Conservation (phyloP, 2,888 invertebrate genomes). For the Agonopterix alstromeriana region DNA sequence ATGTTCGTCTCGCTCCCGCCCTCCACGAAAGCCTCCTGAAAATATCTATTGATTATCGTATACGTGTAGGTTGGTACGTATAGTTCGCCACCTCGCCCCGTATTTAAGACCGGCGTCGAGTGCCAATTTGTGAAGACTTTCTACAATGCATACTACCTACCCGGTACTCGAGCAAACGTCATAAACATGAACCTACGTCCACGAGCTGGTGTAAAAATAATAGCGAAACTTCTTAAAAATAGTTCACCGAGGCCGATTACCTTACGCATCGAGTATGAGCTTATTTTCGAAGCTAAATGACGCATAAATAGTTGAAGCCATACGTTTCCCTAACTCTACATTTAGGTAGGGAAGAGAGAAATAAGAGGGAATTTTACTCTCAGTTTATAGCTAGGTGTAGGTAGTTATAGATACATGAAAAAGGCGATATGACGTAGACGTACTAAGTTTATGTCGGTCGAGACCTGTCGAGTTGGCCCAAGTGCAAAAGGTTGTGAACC, state of each 20-base stretch:
- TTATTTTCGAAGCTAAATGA: constrained; percentile 8
- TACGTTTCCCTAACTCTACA: too few species aligned
- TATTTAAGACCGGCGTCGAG: constrained; percentile 52
- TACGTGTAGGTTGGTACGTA: constrained; percentile 59
- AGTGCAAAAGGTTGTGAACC: constrained; percentile 57
- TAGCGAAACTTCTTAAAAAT: constrained; percentile 31
- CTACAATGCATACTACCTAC: constrained; percentile 13
- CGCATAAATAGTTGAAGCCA: background rate
- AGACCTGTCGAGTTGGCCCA: constrained; percentile 52
- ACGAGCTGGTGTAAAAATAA: constrained; percentile 29
- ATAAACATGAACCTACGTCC: constrained; percentile 23
- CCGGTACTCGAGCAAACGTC: constrained; percentile 19
- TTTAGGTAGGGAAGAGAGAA: too few species aligned
- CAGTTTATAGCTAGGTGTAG: background rate
- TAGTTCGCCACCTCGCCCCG: constrained; percentile 55
- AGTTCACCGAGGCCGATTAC: constrained; percentile 29
- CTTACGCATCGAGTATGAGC: constrained; percentile 23
- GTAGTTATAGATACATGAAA: constrained; percentile 20
- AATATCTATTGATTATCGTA: constrained; percentile 77
- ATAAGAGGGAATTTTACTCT: background rate
- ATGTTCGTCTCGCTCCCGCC: constrained; percentile 45
- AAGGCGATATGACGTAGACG: constrained; percentile 37
- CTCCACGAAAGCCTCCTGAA: constrained; percentile 74
- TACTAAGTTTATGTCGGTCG: constrained; percentile 32
- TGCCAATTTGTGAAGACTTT: constrained; percentile 72